These are phyloP conservation scores for Cheilosia impressa DNA, from an alignment of 2,888 invertebrate genomes.

Conservation along the genomic window DNA sequence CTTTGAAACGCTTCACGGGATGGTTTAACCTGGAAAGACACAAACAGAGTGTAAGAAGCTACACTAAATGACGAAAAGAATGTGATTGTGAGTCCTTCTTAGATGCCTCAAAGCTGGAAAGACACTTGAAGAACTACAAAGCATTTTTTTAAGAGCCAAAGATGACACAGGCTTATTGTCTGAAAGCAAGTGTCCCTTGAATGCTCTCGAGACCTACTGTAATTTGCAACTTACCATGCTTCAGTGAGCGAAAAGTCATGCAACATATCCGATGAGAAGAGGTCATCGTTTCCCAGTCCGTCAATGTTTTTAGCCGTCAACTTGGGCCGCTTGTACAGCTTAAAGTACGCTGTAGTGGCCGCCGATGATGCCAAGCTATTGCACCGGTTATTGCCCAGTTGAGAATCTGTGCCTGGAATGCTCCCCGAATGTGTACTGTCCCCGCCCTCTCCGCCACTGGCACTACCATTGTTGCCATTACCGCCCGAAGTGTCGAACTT, in stretches of 20 bases:
- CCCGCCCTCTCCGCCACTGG: slow-evolving; percentile 30
- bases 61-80: not conserved
- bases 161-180: slow-evolving; percentile 75
- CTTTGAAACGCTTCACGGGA: slow-evolving; percentile 94
- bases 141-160: slow-evolving; percentile 76
- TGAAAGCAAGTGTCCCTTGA: slow-evolving; percentile 75
- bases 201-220: slow-evolving; percentile 63
- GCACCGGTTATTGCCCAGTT: slow-evolving; percentile 61
- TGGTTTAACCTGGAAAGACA: slow-evolving; percentile 89
- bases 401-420: slow-evolving; percentile 69
- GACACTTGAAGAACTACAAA: not conserved
- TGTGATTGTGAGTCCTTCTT: slow-evolving; percentile 7
- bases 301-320: slow-evolving; percentile 92
- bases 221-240: slow-evolving; percentile 88
- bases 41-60: not conserved
- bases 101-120: slow-evolving; percentile 12
- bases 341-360: slow-evolving; percentile 80
- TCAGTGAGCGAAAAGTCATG: slow-evolving; percentile 95
- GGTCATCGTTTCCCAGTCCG: slow-evolving; percentile 91
- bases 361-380: slow-evolving; percentile 74
- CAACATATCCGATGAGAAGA: slow-evolving; percentile 90
- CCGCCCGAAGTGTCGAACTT: slow-evolving; percentile 78
- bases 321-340: slow-evolving; percentile 89
- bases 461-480: slow-evolving; percentile 22
- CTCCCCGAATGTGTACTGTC: slow-evolving; percentile 55